Base-by-base conservation (phyloP, 1,140 invertebrate species). In the Stenopsyche tienmushanensis region DNA sequence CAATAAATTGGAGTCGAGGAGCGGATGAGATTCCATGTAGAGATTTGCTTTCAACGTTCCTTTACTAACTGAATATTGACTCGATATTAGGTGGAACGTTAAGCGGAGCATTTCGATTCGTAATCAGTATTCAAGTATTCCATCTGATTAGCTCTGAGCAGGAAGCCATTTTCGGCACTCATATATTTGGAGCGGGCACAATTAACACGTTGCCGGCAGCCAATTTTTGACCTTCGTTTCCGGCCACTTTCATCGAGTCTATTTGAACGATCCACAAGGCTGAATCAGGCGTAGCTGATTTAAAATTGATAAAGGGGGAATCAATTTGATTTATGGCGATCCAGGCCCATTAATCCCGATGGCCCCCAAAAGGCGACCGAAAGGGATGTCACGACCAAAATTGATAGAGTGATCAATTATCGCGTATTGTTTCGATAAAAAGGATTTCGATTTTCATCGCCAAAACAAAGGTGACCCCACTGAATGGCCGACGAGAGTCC, bases 401-500 rank as follows among this genome's bases (percentile, higher is more conserved):
- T 60, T 60, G 57, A 60, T 60, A 60, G 57, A 60, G 44, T 60
- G 57, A 60, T 60, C 57, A 60, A 60, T 60, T 60, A 60, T 47
- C 57, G 57, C 29, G 20, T 23, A 17, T 45, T 60, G 41, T 44
- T 47, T 44, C 29, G n/a, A n/a, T 25, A 26, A 55, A 55, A 55
- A 55, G 29, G 52, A 55, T 34, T 26, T 29, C 21, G 47, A 21
- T 21, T 50, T 50, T 50, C 47, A 50, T 8, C 24, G 23, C 21
- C n/a, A 15, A 23, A 9, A 25, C 21, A 53, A 53, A 26, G 21
- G 21, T 41, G 17, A 9, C 13, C 29, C 29, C n/a, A n/a, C n/a
- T n/a, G n/a, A n/a, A n/a, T n/a, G n/a, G n/a, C n/a, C n/a, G n/a
- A n/a, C n/a, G n/a, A n/a, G n/a, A n/a, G n/a, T n/a, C n/a, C n/a